Evolutionary conservation across 2,888 invertebrate species (phyloP), one percentile per base, ranked within the genome.

Genomic region (Linnaemya tessellans): DNA sequence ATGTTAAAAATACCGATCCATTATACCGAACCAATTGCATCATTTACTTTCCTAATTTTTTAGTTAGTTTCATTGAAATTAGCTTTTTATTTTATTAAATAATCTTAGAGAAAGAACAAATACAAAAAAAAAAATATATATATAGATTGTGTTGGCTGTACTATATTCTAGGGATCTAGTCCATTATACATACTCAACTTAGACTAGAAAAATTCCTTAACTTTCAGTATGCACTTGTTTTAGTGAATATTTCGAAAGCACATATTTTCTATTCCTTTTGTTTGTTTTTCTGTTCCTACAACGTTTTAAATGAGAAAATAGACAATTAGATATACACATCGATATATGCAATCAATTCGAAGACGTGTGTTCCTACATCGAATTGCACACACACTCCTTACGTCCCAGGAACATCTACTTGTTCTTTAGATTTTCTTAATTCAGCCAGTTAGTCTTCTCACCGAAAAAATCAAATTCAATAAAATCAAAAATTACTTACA

Each of bases 151-250:
- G 22, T 10, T 70, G 49, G 20, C 35, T 67, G 15, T 70, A 51
- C 20, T 51, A 20, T 25, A 49, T 18, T 15, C 11, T 22, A 70
- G 41, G 11, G n/a, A 70, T 46, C 41, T 60, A 35, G 35, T 58
- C 18, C 30, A 46, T 15, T 49, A 43, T 35, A n/a, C 46, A 56
- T 58, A 30, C 9, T 38, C 20, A 60, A n/a, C 43, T 43, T 41
- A 18, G 46, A 13, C 22, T 46, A 60, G n/a, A 25, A n/a, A 20
- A 46, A 15, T 60, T 49, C 25, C 25, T 46, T 41, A n/a, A n/a
- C n/a, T 51, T 60, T 70, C 22, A 38, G 10, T 20, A 49, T 78
- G 68, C 78, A 78, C 78, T 25, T 49, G 58, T 35, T 68, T 51
- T 49, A 68, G 64, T 38, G 41, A 18, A 20, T 54, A 65, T 64